phyloP scores from a whole-genome alignment of 2,797 vertebrate species.

The Sparus aurata region DNA sequence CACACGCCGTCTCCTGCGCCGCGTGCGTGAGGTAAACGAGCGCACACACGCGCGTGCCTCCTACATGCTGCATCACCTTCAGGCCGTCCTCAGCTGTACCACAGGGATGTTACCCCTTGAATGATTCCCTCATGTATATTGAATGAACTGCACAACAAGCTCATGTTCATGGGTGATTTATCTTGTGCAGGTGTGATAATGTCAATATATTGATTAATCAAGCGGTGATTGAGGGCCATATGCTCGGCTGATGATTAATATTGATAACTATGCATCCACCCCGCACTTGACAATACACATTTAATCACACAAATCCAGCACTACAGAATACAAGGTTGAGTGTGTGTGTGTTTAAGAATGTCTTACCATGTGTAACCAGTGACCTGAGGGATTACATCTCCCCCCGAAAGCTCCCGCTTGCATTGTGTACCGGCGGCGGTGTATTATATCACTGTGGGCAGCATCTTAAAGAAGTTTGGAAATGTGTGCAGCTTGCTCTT shows the following conservation, averaged over 20 bases:
- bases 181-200: conserved; percentile 74
- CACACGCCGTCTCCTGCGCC: conserved; percentile 58
- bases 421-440: conserved; percentile 54
- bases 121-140: conserved; percentile 75
- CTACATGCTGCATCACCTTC: conserved; percentile 79
- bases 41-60: conserved; percentile 28
- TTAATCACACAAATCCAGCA: conserved; percentile 55
- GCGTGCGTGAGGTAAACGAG: conserved; percentile 29
- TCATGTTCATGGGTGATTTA: conserved; percentile 77
- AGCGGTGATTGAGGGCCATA: conserved; percentile 71
- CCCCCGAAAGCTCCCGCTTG: conserved; percentile 37
- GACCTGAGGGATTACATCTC: conserved; percentile 72
- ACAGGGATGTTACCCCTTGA: conserved; percentile 62
- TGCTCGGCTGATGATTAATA: conserved; percentile 74
- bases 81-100: conserved; percentile 71
- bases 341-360: conserved; percentile 62
- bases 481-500: conserved; percentile 72
- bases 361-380: conserved; percentile 65
- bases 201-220: conserved; percentile 81
- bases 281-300: conserved; percentile 65
- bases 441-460: conserved; percentile 67
- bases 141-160: conserved; percentile 75
- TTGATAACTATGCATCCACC: conserved; percentile 69
- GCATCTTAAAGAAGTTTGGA: conserved; percentile 73
- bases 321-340: conserved; percentile 47